phyloP scores from a whole-genome alignment of 2,888 invertebrate genomes.

The Serripes groenlandicus region DNA sequence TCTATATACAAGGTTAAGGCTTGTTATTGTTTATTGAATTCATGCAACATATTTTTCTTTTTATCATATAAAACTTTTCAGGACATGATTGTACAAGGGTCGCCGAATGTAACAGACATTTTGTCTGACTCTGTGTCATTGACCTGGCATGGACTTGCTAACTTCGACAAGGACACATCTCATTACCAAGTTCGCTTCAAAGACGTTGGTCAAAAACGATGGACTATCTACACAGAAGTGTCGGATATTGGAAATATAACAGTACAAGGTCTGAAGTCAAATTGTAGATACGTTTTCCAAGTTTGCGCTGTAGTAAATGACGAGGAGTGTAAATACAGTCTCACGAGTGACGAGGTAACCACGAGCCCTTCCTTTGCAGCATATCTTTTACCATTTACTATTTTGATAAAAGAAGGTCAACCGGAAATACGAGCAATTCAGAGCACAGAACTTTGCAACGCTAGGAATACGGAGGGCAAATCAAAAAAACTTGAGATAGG shows the following conservation, averaged over 20 bases:
- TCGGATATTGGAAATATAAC: not conserved
- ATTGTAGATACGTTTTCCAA: conserved; percentile 32
- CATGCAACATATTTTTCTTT: too few relatives aligned
- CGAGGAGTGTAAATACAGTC: conserved; percentile 21
- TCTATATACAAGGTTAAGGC: too few relatives aligned
- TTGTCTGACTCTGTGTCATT: conserved; percentile 4
- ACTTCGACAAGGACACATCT: not conserved
- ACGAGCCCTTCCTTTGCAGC: conserved; percentile 19
- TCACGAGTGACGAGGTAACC: conserved; percentile 9
- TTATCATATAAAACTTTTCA: too few relatives aligned
- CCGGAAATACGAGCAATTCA: not conserved
- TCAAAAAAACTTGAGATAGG: conserved; percentile 12
- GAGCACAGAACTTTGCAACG: not conserved
- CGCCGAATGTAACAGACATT: not conserved
- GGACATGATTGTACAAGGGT: not conserved
- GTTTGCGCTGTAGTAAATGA: conserved; percentile 21
- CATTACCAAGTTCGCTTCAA: conserved; percentile 24
- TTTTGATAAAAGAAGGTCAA: not conserved
- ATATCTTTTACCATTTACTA: not conserved
- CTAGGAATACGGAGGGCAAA: not conserved
- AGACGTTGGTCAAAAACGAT: not conserved
- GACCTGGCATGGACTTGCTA: not conserved
- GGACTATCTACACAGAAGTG: conserved; percentile 6
- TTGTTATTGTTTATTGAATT: too few relatives aligned
- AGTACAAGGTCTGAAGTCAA: conserved; percentile 5